Evolutionary conservation across 2,888 invertebrate genomes (phyloP).

Genomic region (Tetrapedia diversipes): DNA sequence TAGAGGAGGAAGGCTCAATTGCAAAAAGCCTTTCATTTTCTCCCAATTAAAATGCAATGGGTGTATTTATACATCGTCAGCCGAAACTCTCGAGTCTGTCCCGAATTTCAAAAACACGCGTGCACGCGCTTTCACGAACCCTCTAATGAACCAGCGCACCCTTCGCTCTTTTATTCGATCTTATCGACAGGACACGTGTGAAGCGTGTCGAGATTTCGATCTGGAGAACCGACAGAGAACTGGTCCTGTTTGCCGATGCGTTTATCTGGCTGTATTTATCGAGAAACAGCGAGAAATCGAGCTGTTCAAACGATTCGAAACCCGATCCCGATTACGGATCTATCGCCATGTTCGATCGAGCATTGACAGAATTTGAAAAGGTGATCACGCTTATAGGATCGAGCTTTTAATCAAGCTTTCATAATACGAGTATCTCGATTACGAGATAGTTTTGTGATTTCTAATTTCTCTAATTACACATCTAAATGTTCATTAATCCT

Average conservation of each 20-base stretch:
- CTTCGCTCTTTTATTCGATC: constrained; percentile 39
- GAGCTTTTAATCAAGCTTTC: too few relatives aligned
- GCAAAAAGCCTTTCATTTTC: background rate
- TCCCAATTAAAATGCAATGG: background rate
- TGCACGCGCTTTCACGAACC: constrained; percentile 15
- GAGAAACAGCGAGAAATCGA: constrained; percentile 29
- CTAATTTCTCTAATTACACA: too few relatives aligned
- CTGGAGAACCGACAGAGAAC: constrained; percentile 8
- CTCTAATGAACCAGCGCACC: constrained; percentile 25
- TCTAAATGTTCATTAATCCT: too few relatives aligned
- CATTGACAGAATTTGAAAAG: background rate
- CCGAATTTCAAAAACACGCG: background rate
- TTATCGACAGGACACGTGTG: constrained; percentile 49
- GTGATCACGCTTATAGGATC: background rate
- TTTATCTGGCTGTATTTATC: constrained; percentile 40
- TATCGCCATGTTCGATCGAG: background rate
- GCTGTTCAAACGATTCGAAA: background rate
- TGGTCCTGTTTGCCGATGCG: constrained; percentile 13
- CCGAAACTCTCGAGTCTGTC: background rate
- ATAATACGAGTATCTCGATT: too few relatives aligned
- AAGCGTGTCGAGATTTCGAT: constrained; percentile 42
- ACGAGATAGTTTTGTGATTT: too few relatives aligned
- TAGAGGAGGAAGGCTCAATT: too few relatives aligned
- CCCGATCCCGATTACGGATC: constrained; percentile 3
- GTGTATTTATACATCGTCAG: too few relatives aligned